Percentiles rank a stretch among this genome's conserved stretches.
Conservation (phyloP, 2,888 invertebrate species). For the Actias luna region DNA sequence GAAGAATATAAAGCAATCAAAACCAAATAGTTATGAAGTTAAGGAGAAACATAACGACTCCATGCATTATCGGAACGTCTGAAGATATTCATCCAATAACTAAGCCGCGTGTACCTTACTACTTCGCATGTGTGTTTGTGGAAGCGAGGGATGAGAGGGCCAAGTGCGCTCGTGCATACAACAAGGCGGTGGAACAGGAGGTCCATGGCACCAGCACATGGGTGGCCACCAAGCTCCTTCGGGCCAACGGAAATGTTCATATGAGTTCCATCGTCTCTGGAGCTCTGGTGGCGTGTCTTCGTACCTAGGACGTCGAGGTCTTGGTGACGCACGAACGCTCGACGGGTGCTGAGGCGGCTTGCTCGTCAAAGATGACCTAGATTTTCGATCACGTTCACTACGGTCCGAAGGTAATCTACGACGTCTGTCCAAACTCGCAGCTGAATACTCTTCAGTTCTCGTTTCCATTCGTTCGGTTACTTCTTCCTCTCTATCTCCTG, state of each 20-base stretch:
- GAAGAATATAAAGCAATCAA: not conserved
- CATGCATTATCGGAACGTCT: not conserved
- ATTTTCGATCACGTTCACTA: conserved; percentile 84
- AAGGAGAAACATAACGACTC: not conserved
- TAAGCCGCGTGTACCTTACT: conserved; percentile 69
- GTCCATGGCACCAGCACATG: conserved; percentile 75
- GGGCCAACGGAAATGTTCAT: conserved; percentile 83
- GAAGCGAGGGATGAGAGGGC: conserved; percentile 75
- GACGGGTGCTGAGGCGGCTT: conserved; percentile 75
- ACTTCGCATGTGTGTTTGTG: conserved; percentile 55
- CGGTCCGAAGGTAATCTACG: conserved; percentile 75
- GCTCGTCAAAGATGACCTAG: conserved; percentile 82
- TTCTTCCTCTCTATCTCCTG: conserved; percentile 60
- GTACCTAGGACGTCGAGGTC: conserved; percentile 60
- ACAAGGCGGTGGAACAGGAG: conserved; percentile 70
- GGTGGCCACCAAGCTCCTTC: conserved; percentile 78
- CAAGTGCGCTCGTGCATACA: conserved; percentile 75
- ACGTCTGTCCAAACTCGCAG: conserved; percentile 81
- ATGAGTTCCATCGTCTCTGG: conserved; percentile 77
- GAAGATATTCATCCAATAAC: conserved; percentile 1
- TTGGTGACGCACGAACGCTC: conserved; percentile 67
- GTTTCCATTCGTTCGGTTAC: conserved; percentile 48
- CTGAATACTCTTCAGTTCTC: conserved; percentile 60
- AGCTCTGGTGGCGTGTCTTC: conserved; percentile 70
- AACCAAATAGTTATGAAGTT: not conserved